Base-by-base conservation (phyloP, 1,140 invertebrate species). In the Parapsyche elsis region DNA sequence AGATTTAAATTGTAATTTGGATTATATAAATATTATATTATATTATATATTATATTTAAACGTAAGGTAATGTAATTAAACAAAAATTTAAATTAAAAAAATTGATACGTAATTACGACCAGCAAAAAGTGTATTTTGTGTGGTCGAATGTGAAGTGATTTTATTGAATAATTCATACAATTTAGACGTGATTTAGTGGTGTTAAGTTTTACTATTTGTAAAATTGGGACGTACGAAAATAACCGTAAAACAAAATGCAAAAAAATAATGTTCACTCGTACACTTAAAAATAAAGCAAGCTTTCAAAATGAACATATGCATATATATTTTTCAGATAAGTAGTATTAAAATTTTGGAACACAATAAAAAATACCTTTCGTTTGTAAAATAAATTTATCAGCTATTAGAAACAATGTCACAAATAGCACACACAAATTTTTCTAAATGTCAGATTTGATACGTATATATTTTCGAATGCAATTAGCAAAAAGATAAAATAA, bases 91-190 rank as follows among this genome's bases (percentile, higher is more conserved):
- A 73, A 73, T 73, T 46, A 45, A 46, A 46, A 70, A 46, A 76
- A 76, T n/a, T 57, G 12, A 77, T 77, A 77, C 75, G 75, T 77
- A 77, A 77, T 45, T 73, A 46, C 45, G 19, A 21, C 38, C n/a
- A 73, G 19, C 38, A 46, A 46, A 30, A 46, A 73, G 14, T 24
- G n/a, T 14, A 2, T 53, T 53, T 73, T 73, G 38, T 19, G 9
- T 21, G 46, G 38, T 53, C 73, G 73, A 38, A 44, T 45, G 59
- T 64, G 75, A 77, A 77, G 75, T 77, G 75, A 77, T 77, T 75
- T 75, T 45, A 26, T 75, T 75, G 73, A 59, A 26, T 75, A 75
- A 59, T 26, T 53, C 2, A 16, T 53, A 53, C 16, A 53, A 67
- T 67, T 67, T 67, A 67, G 64, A 67, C 64, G 64, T 67, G 64